Base-by-base conservation (phyloP, 2,113 vertebrate genomes). In the Asarcornis scutulata region DNA sequence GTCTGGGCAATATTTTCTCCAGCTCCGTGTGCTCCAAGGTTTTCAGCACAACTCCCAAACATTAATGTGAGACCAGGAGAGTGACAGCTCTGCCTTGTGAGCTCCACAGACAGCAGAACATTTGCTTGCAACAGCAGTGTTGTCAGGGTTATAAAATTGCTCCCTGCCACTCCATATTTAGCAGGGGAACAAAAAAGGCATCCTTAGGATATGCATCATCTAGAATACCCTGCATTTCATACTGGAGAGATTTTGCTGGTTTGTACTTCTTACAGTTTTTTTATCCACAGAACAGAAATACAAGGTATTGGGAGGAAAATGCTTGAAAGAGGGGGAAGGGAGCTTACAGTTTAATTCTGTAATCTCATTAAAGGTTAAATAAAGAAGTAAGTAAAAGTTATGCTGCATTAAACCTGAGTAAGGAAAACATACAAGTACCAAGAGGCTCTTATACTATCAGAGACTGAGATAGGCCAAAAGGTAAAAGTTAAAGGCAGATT, bases 401-500 rank as follows among this genome's bases (percentile, higher is more conserved):
- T 36, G 32, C 27, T 91, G 31, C 38, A n/a, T 68, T 84, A 64
- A 82, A 56, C n/a, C 7, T 21, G 17, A 67, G 75, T 12, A 69
- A 55, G 55, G 27, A 27, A 88, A 83, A 76, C 58, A 56, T 20
- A 6, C 40, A 63, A 7, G 32, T 63, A 55, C 6, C 20, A 86
- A 74, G 50, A 46, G 26, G 34, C 8, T 26, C 10, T 77, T 48
- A 78, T 26, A 31, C 31, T 36, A 69, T 14, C 55, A 74, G 50
- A 87, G 26, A 34, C 21, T 71, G 80, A 36, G 9, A 18, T 36
- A 71, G 67, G 34, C 3, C 60, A 84, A 71, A 86, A 92, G 11
- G 36, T 71, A 36, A 72, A 88, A 66, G 56, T 68, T 79, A 60
- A 82, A 91, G 32, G 9, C 67, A 85, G 58, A 62, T 34, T 83